These are phyloP conservation scores for Poicephalus gulielmi DNA, from an alignment of 2,113 vertebrate species.

Conservation along the genomic window DNA sequence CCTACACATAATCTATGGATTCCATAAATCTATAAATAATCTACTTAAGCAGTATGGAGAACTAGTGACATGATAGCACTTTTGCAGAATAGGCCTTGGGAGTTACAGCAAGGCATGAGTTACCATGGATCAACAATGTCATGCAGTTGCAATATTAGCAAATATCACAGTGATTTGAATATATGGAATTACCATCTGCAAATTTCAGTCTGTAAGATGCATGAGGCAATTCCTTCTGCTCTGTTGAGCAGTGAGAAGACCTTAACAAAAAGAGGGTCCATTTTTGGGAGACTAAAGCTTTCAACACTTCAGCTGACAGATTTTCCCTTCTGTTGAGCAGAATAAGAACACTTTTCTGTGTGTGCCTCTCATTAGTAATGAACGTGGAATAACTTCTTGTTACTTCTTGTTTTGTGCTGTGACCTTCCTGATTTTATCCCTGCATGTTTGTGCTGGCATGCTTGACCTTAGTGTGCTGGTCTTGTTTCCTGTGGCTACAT, in stretches of 20 bases:
- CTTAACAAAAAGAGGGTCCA: background rate
- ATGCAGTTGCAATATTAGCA: background rate
- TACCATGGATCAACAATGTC: background rate
- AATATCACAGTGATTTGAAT: background rate
- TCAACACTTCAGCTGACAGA: background rate
- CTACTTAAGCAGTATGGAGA: background rate
- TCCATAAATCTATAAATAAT: background rate
- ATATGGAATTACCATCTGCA: background rate
- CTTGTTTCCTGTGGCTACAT: conserved; percentile 40
- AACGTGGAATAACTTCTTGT: conserved; percentile 48
- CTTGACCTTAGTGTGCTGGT: conserved; percentile 6
- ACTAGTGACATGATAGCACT: background rate
- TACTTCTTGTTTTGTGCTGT: conserved; percentile 37
- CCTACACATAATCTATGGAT: background rate
- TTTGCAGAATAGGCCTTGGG: background rate
- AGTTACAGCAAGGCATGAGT: background rate
- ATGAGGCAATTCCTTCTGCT: background rate
- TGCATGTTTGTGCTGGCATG: conserved; percentile 16
- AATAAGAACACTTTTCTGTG: conserved; percentile 1
- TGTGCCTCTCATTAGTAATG: background rate
- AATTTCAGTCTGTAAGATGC: background rate
- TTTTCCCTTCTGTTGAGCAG: background rate
- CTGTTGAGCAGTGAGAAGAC: background rate
- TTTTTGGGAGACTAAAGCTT: background rate
- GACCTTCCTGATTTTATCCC: conserved; percentile 54